Conservation (phyloP, 1,140 invertebrate genomes). For the Potamilus streckersoni region DNA sequence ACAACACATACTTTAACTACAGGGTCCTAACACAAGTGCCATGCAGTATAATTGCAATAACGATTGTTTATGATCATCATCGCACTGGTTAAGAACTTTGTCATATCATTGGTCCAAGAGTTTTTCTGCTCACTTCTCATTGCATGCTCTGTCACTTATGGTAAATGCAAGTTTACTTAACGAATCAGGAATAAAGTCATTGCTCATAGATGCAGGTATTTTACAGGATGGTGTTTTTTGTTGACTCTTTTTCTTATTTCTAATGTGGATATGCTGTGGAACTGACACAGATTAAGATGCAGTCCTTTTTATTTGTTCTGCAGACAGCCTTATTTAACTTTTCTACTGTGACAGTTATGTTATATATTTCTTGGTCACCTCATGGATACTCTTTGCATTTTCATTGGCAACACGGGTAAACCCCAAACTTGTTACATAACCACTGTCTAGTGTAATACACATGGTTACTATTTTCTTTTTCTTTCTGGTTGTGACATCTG, state of each 20-base stretch:
- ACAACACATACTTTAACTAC: no score
- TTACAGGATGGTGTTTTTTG: no score
- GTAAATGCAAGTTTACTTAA: constrained; percentile 14
- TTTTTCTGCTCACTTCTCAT: constrained; percentile 14
- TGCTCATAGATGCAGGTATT: no score
- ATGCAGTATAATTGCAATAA: constrained; percentile 22
- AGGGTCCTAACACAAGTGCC: no score
- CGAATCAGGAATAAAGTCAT: neutral
- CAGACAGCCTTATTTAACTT: neutral
- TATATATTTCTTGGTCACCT: constrained; percentile 6
- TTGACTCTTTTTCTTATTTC: no score
- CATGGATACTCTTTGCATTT: constrained; percentile 6
- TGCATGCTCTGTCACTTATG: constrained; percentile 15
- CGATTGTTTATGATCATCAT: no score
- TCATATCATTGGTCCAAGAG: constrained; percentile 5
- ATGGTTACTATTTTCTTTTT: no score
- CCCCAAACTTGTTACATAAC: neutral
- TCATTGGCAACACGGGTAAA: constrained; percentile 4
- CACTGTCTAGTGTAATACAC: no score
- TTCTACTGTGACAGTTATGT: neutral
- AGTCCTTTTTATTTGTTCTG: no score
- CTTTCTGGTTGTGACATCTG: no score
- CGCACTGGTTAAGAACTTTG: neutral
- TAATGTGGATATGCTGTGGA: no score
- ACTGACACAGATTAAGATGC: no score